phyloP scores from a whole-genome alignment of 2,113 vertebrate species.

The Myiozetetes cayanensis region DNA sequence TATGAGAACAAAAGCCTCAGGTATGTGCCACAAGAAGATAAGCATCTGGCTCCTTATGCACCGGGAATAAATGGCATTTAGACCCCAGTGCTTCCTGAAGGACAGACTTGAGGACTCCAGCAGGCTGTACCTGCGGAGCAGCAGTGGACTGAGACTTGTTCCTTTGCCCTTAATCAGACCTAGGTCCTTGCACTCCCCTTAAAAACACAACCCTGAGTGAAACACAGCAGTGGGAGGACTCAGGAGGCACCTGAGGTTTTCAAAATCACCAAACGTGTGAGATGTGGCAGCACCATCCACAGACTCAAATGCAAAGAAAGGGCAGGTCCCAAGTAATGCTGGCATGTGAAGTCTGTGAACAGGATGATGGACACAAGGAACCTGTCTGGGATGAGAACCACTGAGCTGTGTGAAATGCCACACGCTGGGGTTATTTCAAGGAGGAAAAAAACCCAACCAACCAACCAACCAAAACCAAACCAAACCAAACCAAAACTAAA shows the following conservation, averaged over 20 bases:
- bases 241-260: background rate
- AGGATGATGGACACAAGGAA: background rate
- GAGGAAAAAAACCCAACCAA: too few species aligned
- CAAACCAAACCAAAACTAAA: too few species aligned
- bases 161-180: background rate
- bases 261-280: accelerated
- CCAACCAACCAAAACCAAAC: too few species aligned
- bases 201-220: background rate
- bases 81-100: background rate
- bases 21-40: background rate
- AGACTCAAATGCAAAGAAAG: background rate
- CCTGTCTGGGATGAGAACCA: background rate
- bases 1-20: background rate
- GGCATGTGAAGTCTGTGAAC: background rate
- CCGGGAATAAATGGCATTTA: background rate
- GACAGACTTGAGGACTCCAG: background rate
- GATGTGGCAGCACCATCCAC: background rate
- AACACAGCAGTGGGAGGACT: background rate
- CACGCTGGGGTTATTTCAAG: background rate
- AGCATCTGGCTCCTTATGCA: background rate
- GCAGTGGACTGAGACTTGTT: background rate
- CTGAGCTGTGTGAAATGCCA: background rate
- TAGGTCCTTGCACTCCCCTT: background rate
- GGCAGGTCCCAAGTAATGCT: background rate
- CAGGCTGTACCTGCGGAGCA: background rate